These are phyloP conservation scores for Eupristina koningsbergeri DNA, from an alignment of 1,140 invertebrate genomes.

Conservation along the genomic window DNA sequence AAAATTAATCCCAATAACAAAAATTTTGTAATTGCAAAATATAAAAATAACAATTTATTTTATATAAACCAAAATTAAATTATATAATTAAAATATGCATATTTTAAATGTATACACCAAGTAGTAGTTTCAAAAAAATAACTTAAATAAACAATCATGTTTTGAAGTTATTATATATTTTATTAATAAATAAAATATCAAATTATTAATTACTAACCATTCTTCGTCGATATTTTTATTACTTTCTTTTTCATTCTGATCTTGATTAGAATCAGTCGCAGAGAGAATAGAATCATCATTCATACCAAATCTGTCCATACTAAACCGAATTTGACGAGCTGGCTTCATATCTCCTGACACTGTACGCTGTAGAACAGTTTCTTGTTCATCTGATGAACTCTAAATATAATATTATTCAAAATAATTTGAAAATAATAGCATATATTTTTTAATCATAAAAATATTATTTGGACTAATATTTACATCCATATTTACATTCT, in stretches of 20 bases:
- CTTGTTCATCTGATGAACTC: slow-evolving; percentile 7
- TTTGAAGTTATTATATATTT: not conserved
- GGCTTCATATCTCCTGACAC: slow-evolving; percentile 16
- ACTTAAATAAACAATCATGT: not conserved
- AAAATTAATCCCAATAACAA: no score
- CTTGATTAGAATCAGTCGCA: slow-evolving; percentile 7
- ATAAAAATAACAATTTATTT: no score
- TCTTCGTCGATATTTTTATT: slow-evolving; percentile 31
- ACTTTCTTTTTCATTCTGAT: not conserved
- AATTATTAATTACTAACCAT: slow-evolving; percentile 19
- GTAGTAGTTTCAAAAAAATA: not conserved
- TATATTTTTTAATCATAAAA: no score
- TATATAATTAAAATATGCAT: no score
- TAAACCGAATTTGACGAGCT: slow-evolving; percentile 55
- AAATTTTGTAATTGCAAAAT: no score
- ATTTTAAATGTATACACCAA: no score
- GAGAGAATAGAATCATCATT: slow-evolving; percentile 30
- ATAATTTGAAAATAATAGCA: not conserved
- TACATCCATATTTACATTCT: no score
- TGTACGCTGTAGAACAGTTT: not conserved
- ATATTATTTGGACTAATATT: no score
- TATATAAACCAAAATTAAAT: no score
- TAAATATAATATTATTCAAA: not conserved
- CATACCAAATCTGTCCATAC: slow-evolving; percentile 43
- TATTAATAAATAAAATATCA: not conserved